Conservation (phyloP, 2,888 invertebrate genomes). For the Stenodera caucasica region DNA sequence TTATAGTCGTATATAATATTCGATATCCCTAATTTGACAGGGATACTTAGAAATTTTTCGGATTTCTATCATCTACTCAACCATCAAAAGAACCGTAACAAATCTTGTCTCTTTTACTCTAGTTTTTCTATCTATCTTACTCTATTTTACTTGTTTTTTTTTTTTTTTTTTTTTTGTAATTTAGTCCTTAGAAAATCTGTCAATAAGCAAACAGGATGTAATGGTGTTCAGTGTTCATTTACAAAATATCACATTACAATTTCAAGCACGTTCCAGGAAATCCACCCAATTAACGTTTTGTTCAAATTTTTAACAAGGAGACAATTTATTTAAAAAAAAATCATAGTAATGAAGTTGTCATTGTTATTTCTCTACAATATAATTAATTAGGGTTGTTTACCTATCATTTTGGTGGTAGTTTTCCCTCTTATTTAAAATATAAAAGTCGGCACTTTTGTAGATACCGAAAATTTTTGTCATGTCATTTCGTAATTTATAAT, state of each 20-base stretch:
- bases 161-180: neutral
- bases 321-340: neutral
- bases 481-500: no score
- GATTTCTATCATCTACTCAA: conserved; percentile 35
- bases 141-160: conserved; percentile 9
- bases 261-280: conserved; percentile 27
- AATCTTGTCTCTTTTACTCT: no score
- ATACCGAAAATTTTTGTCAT: neutral
- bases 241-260: conserved; percentile 9
- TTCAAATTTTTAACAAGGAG: neutral
- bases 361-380: neutral
- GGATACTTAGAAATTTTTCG: conserved; percentile 34
- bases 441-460: neutral
- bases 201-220: conserved; percentile 21
- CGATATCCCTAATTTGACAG: conserved; percentile 24
- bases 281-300: conserved; percentile 21
- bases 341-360: neutral
- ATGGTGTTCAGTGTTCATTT: conserved; percentile 18
- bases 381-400: conserved; percentile 3
- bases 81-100: conserved; percentile 39
- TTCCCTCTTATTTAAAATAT: neutral
- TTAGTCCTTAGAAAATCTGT: neutral
- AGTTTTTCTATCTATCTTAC: conserved; percentile 26
- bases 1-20: conserved; percentile 5
- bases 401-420: neutral